phyloP scores from a whole-genome alignment of 2,113 vertebrate genomes.

The Mesocricetus auratus region DNA sequence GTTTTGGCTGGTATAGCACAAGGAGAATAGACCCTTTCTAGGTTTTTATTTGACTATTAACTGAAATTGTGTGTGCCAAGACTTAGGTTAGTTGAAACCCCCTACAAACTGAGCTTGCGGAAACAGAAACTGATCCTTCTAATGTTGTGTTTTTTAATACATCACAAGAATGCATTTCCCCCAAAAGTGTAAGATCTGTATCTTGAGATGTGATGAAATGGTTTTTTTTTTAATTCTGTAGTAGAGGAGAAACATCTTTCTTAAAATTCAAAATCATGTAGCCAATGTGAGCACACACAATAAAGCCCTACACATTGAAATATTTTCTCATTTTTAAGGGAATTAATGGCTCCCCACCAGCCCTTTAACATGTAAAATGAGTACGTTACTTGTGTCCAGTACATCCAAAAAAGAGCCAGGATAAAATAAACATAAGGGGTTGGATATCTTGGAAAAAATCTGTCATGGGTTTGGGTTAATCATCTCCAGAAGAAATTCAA shows the following conservation, averaged over 20 bases:
- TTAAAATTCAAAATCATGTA: constrained; percentile 84
- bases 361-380: constrained; percentile 97
- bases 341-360: constrained; percentile 93
- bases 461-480: constrained; percentile 99
- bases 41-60: constrained; percentile 77
- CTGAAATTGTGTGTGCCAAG: constrained; percentile 78
- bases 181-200: constrained; percentile 79
- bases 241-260: constrained; percentile 78
- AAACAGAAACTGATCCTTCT: constrained; percentile 79
- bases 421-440: constrained; percentile 99
- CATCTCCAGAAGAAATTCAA: constrained; percentile 99
- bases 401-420: constrained; percentile 99
- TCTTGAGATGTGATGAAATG: constrained; percentile 84
- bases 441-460: constrained; percentile 99
- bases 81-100: constrained; percentile 77
- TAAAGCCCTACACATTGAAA: constrained; percentile 86
- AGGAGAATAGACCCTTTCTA: constrained; percentile 47
- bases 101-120: constrained; percentile 78
- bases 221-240: constrained; percentile 64
- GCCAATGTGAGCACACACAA: constrained; percentile 88
- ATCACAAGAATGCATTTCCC: constrained; percentile 80
- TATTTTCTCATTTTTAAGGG: constrained; percentile 91
- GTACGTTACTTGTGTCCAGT: constrained; percentile 99
- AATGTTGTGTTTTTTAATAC: constrained; percentile 77
- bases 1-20: background rate